Evolutionary conservation across 2,113 vertebrate genomes (phyloP), one percentile per base, ranked within the genome.

Genomic region (Burhinus bistriatus): DNA sequence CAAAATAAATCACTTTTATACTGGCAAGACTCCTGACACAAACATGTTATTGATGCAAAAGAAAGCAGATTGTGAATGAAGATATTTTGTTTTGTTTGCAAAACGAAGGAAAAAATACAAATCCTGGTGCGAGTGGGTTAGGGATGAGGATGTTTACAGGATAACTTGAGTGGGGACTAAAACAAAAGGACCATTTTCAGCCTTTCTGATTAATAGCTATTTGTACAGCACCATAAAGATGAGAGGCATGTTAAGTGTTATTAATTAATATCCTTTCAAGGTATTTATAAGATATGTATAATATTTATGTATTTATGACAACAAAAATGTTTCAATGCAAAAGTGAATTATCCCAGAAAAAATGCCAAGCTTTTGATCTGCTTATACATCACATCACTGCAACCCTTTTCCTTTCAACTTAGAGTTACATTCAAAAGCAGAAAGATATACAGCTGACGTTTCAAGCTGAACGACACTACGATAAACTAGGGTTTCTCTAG

Each of bases 381-480:
- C 96, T 96, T 96, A 86, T 97, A 89, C 97, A 98, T 98, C 98
- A 96, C 96, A 83, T 97, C 90, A 90, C 95, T 97, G 97, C 95
- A 96, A 97, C 95, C 97, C 91, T 95, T 98, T 98, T 97, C 97
- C 97, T 98, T 98, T 98, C 98, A 98, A 97, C 97, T 95, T 45
- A 72, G 96, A 97, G 94, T 80, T 97, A 89, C 96, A 95, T 98
- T 98, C 97, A 97, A 97, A 97, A 97, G 97, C 94, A 96, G 97
- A 91, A 98, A 98, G 98, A 98, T 98, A 98, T 98, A 98, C 97
- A 98, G 96, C 97, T 98, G 97, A 98, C 93, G 94, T 97, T 98
- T 98, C 96, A 90, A 98, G 96, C 97, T 96, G 96, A 98, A 98
- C 96, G 98, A 98, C 98, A 98, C 76, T 83, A 97, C 95, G 97